Evolutionary conservation across 2,888 invertebrate genomes (phyloP), one percentile per base, ranked within the genome.

Genomic region (Harpagoxenus sublaevis): DNA sequence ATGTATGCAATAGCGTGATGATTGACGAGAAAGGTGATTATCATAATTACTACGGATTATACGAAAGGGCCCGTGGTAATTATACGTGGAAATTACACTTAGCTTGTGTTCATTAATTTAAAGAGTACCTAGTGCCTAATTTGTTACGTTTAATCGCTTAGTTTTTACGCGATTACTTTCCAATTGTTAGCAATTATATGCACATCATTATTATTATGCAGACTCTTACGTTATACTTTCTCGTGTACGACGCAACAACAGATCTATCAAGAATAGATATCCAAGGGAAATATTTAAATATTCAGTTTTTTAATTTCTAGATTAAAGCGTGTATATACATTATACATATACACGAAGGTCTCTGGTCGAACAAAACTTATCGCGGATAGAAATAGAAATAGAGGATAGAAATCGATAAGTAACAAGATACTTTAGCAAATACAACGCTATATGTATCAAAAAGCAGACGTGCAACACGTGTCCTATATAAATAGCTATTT

Each of bases 21-120:
- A 71, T 71, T 42, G 48, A 35, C 57, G 71, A 48, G 60, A 60
- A 51, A 39, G 18, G 39, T 71, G 39, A 81, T 71, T 81, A 81
- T 62, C 39, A 51, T 71, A 62, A 48, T 81, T 71, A 71, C 18
- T 28, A 71, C 10, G 57, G 63, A 70, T 79, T 79, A 70, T 48
- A 35, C 48, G 79, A 71, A 71, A 39, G 12, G 48, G 18, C 39
- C 39, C 12, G 18, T 39, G 35, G 12, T 57, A 48, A 79, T 71
- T 79, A 71, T 60, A 63, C 10, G 8, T 35, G 18, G 0, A 60
- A 79, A 79, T 71, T 70, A 70, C 28, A 71, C 53, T 53, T 53
- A 10, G 23, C 18, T 79, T 18, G 48, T 39, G 18, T 60, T 71
- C 71, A 48, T 79, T 28, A 35, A 71, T 71, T 79, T 71, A 66